Evolutionary conservation across 2,797 vertebrate genomes (phyloP).

Genomic region (Stomatorhinus walkeri): DNA sequence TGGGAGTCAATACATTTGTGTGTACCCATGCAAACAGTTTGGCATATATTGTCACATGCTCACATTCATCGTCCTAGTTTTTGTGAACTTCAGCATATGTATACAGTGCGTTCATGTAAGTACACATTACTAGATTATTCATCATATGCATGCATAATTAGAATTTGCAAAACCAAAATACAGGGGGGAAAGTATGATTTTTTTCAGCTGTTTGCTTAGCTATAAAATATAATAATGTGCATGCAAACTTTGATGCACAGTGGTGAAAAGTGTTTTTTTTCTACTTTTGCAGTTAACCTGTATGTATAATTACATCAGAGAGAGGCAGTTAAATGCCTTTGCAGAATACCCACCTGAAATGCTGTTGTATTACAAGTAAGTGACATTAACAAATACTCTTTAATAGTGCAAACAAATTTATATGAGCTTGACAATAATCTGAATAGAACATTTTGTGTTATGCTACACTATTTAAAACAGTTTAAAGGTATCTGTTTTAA

Average conservation of each 20-base stretch:
- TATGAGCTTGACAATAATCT: not conserved
- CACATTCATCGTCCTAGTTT: not conserved
- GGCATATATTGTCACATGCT: not conserved
- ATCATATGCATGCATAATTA: not conserved
- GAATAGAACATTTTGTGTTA: not conserved
- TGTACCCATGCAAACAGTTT: not conserved
- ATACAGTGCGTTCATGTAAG: not conserved
- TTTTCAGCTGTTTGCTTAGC: not conserved
- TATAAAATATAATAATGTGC: not conserved
- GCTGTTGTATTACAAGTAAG: slow-evolving; percentile 64
- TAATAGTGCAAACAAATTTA: not conserved
- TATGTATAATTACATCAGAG: slow-evolving; percentile 58
- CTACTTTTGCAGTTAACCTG: slow-evolving; percentile 55
- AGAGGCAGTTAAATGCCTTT: slow-evolving; percentile 34
- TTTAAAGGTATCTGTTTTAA: not conserved
- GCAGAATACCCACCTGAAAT: slow-evolving; percentile 49
- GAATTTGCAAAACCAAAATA: not conserved
- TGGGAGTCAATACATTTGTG: not conserved
- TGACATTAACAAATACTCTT: not conserved
- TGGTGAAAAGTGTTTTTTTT: not conserved
- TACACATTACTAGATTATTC: not conserved
- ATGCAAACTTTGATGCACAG: not conserved
- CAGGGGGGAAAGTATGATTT: not conserved
- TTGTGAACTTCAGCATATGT: not conserved
- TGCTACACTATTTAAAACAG: not conserved